A percentile compares a stretch with the other conserved stretches of the same genome.
phyloP scores from a whole-genome alignment of 2,888 invertebrate species.

The Tipula vernalis region DNA sequence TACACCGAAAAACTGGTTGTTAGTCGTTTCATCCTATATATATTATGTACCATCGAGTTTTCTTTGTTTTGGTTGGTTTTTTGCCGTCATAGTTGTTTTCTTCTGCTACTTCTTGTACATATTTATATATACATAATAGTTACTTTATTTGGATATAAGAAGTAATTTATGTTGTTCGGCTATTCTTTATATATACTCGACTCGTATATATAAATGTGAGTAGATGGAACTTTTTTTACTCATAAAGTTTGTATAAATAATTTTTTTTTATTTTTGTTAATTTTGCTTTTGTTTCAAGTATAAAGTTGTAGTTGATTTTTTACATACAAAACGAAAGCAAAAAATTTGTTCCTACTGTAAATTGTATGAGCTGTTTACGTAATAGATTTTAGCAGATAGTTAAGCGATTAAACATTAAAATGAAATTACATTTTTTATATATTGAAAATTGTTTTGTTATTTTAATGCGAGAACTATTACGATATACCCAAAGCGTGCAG shows the following conservation, averaged over 20 bases:
- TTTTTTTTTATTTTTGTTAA: neutral
- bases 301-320: neutral
- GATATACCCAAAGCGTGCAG: neutral
- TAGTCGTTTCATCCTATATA: neutral
- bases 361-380: neutral
- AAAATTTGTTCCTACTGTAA: neutral
- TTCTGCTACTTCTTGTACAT: neutral
- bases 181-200: neutral
- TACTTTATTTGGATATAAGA: neutral
- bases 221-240: neutral
- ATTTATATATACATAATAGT: neutral
- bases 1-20: neutral
- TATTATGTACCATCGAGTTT: neutral
- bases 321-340: neutral
- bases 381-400: neutral
- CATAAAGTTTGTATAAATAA: neutral
- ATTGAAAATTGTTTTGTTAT: neutral
- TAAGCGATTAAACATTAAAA: neutral
- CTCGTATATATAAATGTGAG: neutral
- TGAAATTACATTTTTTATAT: neutral
- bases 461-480: neutral
- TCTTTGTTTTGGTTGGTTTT: neutral
- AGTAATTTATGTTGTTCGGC: conserved; percentile 4
- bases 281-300: neutral
- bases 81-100: neutral